Base-by-base conservation (phyloP, 2,797 vertebrate species). In the Lophius americanus region DNA sequence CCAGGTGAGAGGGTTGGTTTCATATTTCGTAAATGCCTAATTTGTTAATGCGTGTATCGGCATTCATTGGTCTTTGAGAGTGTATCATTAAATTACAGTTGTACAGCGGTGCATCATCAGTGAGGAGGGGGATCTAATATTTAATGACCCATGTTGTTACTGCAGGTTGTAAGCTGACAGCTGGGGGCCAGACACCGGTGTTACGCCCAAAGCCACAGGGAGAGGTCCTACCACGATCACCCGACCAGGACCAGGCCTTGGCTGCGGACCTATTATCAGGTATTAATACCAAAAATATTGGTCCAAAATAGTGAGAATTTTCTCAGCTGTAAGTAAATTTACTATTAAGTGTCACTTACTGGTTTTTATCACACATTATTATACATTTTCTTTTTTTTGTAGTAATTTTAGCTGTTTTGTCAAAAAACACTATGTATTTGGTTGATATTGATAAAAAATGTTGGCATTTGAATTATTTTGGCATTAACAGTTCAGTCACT, bases 241-340 rank as follows among this genome's bases (percentile, higher is more conserved):
- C 72, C 2, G 81, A 91, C 60, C 92, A 85, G 64, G 87, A 88
- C 63, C 88, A 90, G 79, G 85, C 85, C 75, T 72, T 76, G 36
- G 68, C 56, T 3, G 54, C 85, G 43, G 85, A 92, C 75, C 68
- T 90, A 43, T 58, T 90, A n/a, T 75, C 91, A 88, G 92, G 91
- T 93, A 85, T 57, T 51, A 53, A 41, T 2, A 41, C 36, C 32
- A 9, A 49, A 2, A 36, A 8, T 4, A 4, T 1, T 1, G 10
- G 3, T 23, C 12, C 3, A 32, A 36, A 50, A 23, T 23, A 23
- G 23, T 23, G 23, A 23, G 23, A 23, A 23, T 23, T 23, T 23
- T 23, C 23, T 23, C 23, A 23, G 23, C 23, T 23, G 23, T 23
- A 23, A 23, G 23, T 23, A 23, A 23, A 23, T 23, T 23, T 23